Percentiles rank a stretch among this genome's conserved stretches.
These are phyloP conservation scores for Amazonetta brasiliensis DNA, from an alignment of 2,797 vertebrate genomes.

Conservation along the genomic window DNA sequence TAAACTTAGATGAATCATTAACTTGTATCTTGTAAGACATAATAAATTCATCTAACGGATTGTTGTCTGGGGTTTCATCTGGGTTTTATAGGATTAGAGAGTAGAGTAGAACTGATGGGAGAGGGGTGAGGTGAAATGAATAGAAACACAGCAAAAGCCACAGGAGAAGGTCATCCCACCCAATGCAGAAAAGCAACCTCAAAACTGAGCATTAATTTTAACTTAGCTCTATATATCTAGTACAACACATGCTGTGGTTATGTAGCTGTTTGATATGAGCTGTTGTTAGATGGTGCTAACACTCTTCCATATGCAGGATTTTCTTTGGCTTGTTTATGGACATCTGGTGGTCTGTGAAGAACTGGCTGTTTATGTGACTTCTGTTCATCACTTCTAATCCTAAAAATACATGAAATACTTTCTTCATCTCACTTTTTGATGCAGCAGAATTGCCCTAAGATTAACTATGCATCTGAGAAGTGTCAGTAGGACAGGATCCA, in stretches of 20 bases:
- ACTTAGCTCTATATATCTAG: background rate
- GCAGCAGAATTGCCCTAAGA: background rate
- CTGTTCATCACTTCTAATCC: background rate
- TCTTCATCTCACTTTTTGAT: background rate
- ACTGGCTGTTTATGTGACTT: background rate
- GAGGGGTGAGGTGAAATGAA: background rate
- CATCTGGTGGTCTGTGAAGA: background rate
- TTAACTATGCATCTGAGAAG: background rate
- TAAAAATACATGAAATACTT: background rate
- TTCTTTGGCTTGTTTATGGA: background rate
- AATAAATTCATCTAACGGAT: background rate
- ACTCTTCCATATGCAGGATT: background rate
- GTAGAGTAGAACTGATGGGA: rapidly evolving
- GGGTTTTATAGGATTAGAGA: background rate
- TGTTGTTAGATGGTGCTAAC: background rate
- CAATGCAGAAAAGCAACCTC: background rate
- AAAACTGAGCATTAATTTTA: background rate
- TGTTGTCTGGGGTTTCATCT: background rate
- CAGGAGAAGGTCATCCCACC: background rate
- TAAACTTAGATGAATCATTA: background rate
- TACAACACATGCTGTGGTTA: background rate
- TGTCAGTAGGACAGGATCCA: background rate
- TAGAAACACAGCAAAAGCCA: background rate
- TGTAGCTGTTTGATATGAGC: background rate
- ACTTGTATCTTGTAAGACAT: background rate